phyloP scores from a whole-genome alignment of 2,797 vertebrate species.

The Thalassophryne amazonica region DNA sequence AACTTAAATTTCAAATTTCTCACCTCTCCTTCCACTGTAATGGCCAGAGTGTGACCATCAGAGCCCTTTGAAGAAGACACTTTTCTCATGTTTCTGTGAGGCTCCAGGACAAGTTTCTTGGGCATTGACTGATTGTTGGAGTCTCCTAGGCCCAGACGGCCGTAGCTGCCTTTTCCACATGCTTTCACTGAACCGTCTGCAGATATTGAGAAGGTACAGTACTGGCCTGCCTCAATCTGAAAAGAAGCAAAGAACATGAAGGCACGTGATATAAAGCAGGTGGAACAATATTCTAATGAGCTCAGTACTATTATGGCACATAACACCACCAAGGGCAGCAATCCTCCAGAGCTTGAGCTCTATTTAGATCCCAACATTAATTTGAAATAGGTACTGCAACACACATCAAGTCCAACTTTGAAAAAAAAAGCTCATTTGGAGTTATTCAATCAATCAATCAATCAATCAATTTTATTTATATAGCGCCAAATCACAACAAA shows the following conservation, averaged over 20 bases:
- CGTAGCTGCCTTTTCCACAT: conserved; percentile 86
- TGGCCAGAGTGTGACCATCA: conserved; percentile 83
- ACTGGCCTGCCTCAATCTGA: conserved; percentile 85
- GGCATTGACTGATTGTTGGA: conserved; percentile 85
- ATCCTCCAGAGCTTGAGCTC: no score
- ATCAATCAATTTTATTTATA: no score
- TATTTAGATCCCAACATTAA: no score
- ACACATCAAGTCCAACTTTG: no score
- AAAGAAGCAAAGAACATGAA: not conserved
- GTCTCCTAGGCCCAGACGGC: conserved; percentile 82
- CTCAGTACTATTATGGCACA: no score
- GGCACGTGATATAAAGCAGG: not conserved
- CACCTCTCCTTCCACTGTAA: conserved; percentile 82
- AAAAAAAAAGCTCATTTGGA: no score
- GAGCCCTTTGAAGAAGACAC: conserved; percentile 85
- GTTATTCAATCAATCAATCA: no score
- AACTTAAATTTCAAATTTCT: not conserved
- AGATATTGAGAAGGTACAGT: conserved; percentile 84
- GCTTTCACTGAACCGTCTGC: conserved; percentile 82
- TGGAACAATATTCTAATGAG: not conserved
- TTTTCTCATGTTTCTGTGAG: conserved; percentile 81
- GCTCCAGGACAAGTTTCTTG: conserved; percentile 83
- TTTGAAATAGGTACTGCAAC: no score
- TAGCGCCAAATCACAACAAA: no score
- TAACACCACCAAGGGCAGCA: no score